Evolutionary conservation across 2,888 invertebrate species (phyloP).

Genomic region (Cylindroiulus punctatus): DNA sequence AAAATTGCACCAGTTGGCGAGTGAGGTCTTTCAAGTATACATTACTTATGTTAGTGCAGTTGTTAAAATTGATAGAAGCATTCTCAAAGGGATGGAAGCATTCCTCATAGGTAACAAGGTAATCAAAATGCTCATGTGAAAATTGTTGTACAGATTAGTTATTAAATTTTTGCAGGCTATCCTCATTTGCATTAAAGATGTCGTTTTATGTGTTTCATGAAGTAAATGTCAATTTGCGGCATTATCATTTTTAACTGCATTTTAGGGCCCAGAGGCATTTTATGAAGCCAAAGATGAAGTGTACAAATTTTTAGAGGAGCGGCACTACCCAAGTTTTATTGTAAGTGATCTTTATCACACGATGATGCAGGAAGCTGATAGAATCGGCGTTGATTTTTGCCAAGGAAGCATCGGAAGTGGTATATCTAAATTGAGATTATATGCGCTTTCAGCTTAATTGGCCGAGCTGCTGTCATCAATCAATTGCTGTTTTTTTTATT

Average conservation of each 20-base stretch:
- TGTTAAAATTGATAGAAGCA: conserved; percentile 63
- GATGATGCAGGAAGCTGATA: conserved; percentile 75
- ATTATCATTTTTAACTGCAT: conserved; percentile 59
- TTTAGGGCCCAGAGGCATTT: conserved; percentile 81
- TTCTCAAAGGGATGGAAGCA: conserved; percentile 83
- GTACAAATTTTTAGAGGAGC: conserved; percentile 81
- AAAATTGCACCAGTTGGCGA: conserved; percentile 79
- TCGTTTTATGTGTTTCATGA: too few relatives aligned
- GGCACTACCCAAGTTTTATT: conserved; percentile 88
- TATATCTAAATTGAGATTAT: not conserved
- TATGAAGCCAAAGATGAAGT: conserved; percentile 86
- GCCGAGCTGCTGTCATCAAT: not conserved
- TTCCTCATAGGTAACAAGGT: conserved; percentile 84
- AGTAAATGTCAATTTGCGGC: too few relatives aligned
- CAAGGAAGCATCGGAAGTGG: conserved; percentile 23
- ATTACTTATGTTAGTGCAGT: conserved; percentile 69
- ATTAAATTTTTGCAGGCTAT: too few relatives aligned
- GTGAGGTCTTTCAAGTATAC: conserved; percentile 91
- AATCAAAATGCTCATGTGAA: conserved; percentile 51
- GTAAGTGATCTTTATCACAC: conserved; percentile 85
- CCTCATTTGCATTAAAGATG: too few relatives aligned
- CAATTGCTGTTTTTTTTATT: not conserved
- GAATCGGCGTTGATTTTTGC: conserved; percentile 63
- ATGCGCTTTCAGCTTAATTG: not conserved
- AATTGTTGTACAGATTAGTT: not conserved